Base-by-base conservation (phyloP, 2,797 vertebrate species). In the Semaprochilodus insignis region DNA sequence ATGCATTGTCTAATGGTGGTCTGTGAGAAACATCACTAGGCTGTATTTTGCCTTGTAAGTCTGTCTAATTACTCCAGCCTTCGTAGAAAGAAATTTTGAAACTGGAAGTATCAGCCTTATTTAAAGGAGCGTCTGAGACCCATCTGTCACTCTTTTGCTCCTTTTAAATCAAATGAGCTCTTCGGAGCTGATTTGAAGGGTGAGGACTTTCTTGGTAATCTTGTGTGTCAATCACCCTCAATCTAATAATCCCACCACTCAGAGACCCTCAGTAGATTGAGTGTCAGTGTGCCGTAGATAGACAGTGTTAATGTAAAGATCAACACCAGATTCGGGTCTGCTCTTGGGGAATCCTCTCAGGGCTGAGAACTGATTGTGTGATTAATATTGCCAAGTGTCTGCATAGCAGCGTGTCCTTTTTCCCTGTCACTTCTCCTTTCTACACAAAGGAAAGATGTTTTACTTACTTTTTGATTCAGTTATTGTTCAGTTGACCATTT, bases 201-300 rank as follows among this genome's bases (percentile, higher is more conserved):
- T 63, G 71, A 79, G 52, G 51, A 70, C 40, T 62, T 81, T 81
- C 40, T 16, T 27, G 60, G 60, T 34, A 66, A 66, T 27, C 63
- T 72, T 48, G 21, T 25, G 70, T 81, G 79, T 78, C 79, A 69
- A 40, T 78, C 76, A 78, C 31, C 69, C 74, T 70, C 23, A 74
- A 51, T 70, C 23, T 76, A 59, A 80, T 79, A 82, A 63, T 57
- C 80, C 57, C 71, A 27, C 19, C 54, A 62, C 17, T 31, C 40
- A 23, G 17, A 69, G n/a, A 63, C 74, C 36, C 59, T 19, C 76
- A 21, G 44, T 44, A 52, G 59, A 81, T 84, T 75, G 23, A 27
- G 52, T 34, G 23, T 34, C 69, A 71, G 36, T 48, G 36, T n/a
- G 7, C 36, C 69, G 2, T 52, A 17, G 40, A 48, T 70, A 23